Conservation (phyloP, 2,113 vertebrate species). For the Oreamnos americanus region DNA sequence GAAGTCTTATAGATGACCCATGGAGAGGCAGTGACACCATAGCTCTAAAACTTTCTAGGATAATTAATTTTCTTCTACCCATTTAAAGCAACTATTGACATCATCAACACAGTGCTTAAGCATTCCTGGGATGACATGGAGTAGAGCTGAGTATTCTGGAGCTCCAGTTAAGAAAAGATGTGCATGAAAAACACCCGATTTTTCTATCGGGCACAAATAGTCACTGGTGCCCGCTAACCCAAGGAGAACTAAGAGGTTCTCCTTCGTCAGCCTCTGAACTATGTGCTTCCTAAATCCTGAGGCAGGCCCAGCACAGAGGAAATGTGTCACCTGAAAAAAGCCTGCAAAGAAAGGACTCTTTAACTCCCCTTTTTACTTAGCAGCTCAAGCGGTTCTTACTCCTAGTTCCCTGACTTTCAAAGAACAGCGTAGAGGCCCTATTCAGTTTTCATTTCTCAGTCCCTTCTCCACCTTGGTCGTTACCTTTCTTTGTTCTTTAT, state of each 20-base stretch:
- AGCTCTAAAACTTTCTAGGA: not conserved
- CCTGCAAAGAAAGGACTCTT: not conserved
- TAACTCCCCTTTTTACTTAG: not conserved
- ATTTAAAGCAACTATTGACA: not conserved
- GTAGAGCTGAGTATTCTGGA: not conserved
- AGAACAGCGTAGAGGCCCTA: not conserved
- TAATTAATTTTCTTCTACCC: not conserved
- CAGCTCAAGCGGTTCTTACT: not conserved
- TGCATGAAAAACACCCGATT: not conserved
- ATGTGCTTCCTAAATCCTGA: not conserved
- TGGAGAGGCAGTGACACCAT: not conserved
- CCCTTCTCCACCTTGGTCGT: not conserved
- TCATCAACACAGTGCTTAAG: not conserved
- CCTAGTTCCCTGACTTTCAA: not conserved
- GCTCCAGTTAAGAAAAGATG: not conserved
- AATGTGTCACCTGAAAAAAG: not conserved
- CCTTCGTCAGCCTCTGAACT: not conserved
- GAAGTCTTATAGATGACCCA: not conserved
- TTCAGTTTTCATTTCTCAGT: not conserved
- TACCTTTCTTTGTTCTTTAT: not conserved
- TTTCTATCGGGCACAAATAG: not conserved
- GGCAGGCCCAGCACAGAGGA: too few relatives aligned
- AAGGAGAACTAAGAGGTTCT: too few relatives aligned
- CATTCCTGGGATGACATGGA: not conserved
- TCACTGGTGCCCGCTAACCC: not conserved